Conservation (phyloP, 2,113 vertebrate genomes). For the Notarius quadriscutis region DNA sequence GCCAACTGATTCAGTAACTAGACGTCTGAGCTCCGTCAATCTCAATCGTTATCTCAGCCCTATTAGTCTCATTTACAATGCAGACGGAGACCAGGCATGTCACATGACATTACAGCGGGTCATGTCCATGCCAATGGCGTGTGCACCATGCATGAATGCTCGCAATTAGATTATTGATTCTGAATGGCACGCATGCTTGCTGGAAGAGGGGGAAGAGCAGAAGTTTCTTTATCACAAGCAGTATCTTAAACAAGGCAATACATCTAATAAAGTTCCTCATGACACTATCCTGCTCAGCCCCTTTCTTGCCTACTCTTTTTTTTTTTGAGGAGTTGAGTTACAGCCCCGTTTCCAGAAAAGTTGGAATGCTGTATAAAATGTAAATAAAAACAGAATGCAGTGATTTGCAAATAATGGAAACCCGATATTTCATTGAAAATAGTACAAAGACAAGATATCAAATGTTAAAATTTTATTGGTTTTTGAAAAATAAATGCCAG, state of each 20-base stretch:
- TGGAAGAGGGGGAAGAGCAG: not conserved
- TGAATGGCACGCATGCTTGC: not conserved
- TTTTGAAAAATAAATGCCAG: too few relatives aligned
- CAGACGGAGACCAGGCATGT: constrained; percentile 1
- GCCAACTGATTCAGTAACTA: constrained; percentile 14
- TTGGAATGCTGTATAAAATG: too few relatives aligned
- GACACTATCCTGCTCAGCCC: not conserved
- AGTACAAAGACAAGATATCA: too few relatives aligned
- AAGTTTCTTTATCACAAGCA: constrained; percentile 12
- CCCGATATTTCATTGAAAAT: too few relatives aligned
- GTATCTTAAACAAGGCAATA: constrained; percentile 17
- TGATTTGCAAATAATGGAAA: too few relatives aligned
- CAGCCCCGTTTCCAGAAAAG: too few relatives aligned
- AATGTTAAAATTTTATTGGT: too few relatives aligned
- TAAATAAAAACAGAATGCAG: too few relatives aligned
- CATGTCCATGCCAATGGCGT: constrained; percentile 14
- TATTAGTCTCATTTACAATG: constrained; percentile 16
- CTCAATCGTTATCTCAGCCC: constrained; percentile 27
- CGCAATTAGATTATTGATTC: constrained; percentile 29
- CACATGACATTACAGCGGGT: constrained; percentile 19
- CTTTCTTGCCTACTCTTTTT: not conserved
- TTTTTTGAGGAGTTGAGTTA: not conserved
- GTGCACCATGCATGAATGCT: not conserved
- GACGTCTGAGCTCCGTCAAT: constrained; percentile 17
- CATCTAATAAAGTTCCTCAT: not conserved